Conservation (phyloP, 2,797 vertebrate species). For the Dendrocincla fuliginosa region DNA sequence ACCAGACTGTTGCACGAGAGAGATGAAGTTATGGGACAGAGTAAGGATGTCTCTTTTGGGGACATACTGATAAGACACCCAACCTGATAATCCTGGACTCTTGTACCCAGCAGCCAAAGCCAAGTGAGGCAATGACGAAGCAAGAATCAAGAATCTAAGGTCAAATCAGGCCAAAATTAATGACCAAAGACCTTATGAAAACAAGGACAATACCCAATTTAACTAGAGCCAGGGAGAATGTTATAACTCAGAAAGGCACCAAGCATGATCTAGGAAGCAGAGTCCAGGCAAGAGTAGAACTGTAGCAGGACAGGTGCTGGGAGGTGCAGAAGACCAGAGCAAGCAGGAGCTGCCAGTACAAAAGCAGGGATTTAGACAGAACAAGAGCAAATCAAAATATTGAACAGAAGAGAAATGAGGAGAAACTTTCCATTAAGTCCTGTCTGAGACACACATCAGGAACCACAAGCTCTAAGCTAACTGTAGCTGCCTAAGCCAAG, state of each 20-base stretch:
- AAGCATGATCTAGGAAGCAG: background rate
- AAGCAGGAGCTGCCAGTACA: background rate
- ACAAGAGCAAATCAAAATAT: background rate
- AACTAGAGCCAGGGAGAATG: background rate
- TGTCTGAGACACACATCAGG: background rate
- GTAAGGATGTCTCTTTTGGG: background rate
- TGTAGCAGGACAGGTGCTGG: background rate
- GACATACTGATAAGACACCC: background rate
- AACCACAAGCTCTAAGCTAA: background rate
- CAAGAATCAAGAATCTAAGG: background rate
- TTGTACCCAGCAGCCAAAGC: background rate
- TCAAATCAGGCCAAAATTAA: background rate
- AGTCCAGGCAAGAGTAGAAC: background rate
- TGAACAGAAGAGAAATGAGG: background rate
- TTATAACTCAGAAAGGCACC: background rate
- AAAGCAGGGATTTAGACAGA: background rate
- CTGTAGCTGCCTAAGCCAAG: background rate
- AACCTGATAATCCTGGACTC: background rate
- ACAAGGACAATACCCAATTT: background rate
- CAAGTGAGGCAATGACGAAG: background rate
- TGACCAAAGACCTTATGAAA: background rate
- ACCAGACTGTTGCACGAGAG: background rate
- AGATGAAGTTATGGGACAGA: background rate
- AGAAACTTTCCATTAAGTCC: background rate
- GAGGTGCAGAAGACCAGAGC: background rate